Evolutionary conservation across 2,888 invertebrate genomes (phyloP), one percentile per base, ranked within the genome.

Genomic region (Sphecodes monilicornis): DNA sequence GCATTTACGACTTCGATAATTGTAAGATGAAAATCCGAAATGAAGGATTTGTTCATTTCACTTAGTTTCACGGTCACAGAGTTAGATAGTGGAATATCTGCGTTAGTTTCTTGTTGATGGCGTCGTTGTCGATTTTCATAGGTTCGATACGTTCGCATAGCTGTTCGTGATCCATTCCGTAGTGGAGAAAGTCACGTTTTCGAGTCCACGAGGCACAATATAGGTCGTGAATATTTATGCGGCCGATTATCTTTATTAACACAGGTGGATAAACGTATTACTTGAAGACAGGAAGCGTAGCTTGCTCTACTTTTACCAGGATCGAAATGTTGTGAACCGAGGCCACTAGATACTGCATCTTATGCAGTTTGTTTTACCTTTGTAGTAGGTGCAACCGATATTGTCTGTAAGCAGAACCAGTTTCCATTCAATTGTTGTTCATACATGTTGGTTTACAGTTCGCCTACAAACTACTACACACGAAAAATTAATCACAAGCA

Each of bases 191-290:
- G 73, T 73, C 36, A 29, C 64, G 71, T 80, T 78, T 69, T 73
- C 73, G 71, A 50, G 66, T 50, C n/a, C 46, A 43, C n/a, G 4
- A 10, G 18, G 43, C 29, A 43, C 36, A 46, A 73, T 78, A 60
- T 82, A 73, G 73, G 79, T n/a, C 60, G n/a, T 60, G 69, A 82
- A 73, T 79, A 79, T 82, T 82, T 82, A 78, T 78, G 69, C 79
- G 32, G 39, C 46, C 32, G 68, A 16, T 82, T 69, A 78, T 73
- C 57, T 78, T 60, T 57, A n/a, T 69, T 68, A 73, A 68, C 54
- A 39, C 26, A 29, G 29, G 39, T 36, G 22, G 68, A 66, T 54
- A 41, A 71, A 57, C 39, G n/a, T 29, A 29, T 29, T 13, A 10
- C 39, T 13, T 3, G 46, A 70, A 70, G 41, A 3, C 29, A 64